Percentiles rank a stretch among this genome's conserved stretches.
Conservation (phyloP, 1,140 invertebrate genomes). For the Drosophila obscura region DNA sequence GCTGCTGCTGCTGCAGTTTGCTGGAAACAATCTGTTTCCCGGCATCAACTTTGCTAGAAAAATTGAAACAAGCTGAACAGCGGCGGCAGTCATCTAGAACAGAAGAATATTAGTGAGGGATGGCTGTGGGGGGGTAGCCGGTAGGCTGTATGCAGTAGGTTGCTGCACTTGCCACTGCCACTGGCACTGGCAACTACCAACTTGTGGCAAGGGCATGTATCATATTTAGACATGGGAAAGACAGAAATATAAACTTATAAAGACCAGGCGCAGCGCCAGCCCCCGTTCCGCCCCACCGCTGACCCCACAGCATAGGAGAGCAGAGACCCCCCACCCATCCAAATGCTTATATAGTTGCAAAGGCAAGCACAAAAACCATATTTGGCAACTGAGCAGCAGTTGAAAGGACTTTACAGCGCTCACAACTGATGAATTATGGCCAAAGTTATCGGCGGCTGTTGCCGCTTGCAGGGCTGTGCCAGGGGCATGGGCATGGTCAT, state of each 20-base stretch:
- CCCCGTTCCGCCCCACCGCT: not conserved
- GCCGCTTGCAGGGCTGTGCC: not conserved
- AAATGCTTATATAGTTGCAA: conserved; percentile 24
- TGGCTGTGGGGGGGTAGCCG: conserved; percentile 1
- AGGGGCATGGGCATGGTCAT: not conserved
- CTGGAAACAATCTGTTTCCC: conserved; percentile 76
- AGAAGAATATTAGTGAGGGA: conserved; percentile 42
- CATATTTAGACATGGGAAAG: conserved; percentile 75
- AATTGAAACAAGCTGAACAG: conserved; percentile 71
- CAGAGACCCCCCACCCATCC: no score
- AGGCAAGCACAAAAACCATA: conserved; percentile 54
- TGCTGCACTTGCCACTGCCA: conserved; percentile 27
- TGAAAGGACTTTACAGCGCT: conserved; percentile 69
- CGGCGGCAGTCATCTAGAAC: conserved; percentile 60
- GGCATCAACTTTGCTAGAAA: conserved; percentile 66
- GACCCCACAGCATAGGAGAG: not conserved
- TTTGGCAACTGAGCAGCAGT: conserved; percentile 76
- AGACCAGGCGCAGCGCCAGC: conserved; percentile 40
- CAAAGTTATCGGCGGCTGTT: conserved; percentile 63
- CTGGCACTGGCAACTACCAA: conserved; percentile 21
- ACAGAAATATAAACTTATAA: conserved; percentile 78
- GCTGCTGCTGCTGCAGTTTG: conserved; percentile 51
- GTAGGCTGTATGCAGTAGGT: not conserved
- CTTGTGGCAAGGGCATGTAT: conserved; percentile 60
- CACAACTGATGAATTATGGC: conserved; percentile 66